Evolutionary conservation across 2,797 vertebrate species (phyloP), one percentile per base, ranked within the genome.

Genomic region (Eidolon dupreanum): DNA sequence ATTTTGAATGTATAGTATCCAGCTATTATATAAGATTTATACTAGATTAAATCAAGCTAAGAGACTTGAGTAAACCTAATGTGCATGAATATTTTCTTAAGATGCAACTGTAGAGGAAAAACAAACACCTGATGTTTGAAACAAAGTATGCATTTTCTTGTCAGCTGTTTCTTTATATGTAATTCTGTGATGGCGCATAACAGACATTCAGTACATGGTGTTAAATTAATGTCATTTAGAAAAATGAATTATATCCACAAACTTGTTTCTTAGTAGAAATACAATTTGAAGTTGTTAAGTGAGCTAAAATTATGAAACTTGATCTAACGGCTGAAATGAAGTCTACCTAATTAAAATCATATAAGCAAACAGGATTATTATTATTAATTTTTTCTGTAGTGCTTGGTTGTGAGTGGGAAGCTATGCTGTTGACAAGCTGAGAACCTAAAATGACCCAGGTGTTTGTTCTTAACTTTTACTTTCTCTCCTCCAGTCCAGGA

Each of bases 151-250:
- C 46, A 70, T 79, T 74, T 46, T 36, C 74, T 68, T 57, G 6
- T 70, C 53, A 57, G 7, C 19, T 15, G 71, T 85, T 93, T 57
- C 41, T 38, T 93, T 88, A 7, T 57, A 33, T 43, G 38, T 49
- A 12, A 75, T 26, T 24, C 75, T 65, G 41, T 68, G 66, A 84
- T 8, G 31, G 6, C 28, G 16, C 15, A 75, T 82, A 91, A 49
- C 28, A 55, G 49, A 59, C 88, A 65, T 53, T 81, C 28, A 92
- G 65, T 68, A 49, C 1, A 4, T 49, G 33, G 3, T 74, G 55
- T 92, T 93, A 84, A 93, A 65, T 74, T 90, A 81, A 55, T 82
- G 33, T 59, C 77, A 94, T 88, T 96, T 94, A 71, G 31, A 49
- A 82, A 97, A 88, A 53, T 70, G 41, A 87, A 75, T 92, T 68